These are phyloP conservation scores for Holothuria scabra DNA, from an alignment of 53 echinoderm and acorn worm genomes.

Conservation along the genomic window DNA sequence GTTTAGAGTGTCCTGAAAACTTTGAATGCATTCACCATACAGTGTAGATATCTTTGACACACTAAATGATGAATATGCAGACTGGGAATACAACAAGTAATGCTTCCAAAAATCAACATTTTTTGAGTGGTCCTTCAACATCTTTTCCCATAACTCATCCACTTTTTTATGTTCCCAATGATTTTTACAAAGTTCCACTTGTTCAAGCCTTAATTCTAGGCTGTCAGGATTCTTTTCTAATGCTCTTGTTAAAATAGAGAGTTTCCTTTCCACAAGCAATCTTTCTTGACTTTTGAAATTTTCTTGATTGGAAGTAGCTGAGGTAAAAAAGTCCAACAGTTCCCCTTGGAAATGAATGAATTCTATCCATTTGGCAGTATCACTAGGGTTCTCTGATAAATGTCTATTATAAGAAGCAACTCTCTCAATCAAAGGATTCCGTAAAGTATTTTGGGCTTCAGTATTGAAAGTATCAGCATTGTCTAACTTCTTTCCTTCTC, in stretches of 20 bases:
- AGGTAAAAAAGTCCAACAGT: background rate
- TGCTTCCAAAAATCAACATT: slow-evolving; percentile 73
- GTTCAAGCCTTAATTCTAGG: slow-evolving; percentile 73
- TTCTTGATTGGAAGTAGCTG: slow-evolving; percentile 13
- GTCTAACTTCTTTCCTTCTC: background rate
- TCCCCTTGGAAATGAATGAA: slow-evolving; percentile 88
- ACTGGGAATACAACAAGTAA: slow-evolving; percentile 77
- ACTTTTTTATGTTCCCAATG: slow-evolving; percentile 67
- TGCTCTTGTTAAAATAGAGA: slow-evolving; percentile 87
- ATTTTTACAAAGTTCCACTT: slow-evolving; percentile 76
- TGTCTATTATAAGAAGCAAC: slow-evolving; percentile 72
- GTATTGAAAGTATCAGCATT: too few relatives aligned
- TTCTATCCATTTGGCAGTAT: slow-evolving; percentile 79
- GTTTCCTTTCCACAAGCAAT: slow-evolving; percentile 76
- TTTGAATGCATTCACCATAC: slow-evolving; percentile 73
- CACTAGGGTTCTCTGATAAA: slow-evolving; percentile 76
- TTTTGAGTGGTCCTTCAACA: slow-evolving; percentile 68
- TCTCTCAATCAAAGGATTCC: slow-evolving; percentile 47
- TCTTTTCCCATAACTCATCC: slow-evolving; percentile 70
- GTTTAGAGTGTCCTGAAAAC: background rate
- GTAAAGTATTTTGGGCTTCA: background rate
- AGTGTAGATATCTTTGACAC: slow-evolving; percentile 68
- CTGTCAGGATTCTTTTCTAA: slow-evolving; percentile 71
- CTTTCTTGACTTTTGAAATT: slow-evolving; percentile 53
- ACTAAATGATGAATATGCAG: slow-evolving; percentile 72